Conservation (phyloP, 2,888 invertebrate genomes). For the Erebia palarica region DNA sequence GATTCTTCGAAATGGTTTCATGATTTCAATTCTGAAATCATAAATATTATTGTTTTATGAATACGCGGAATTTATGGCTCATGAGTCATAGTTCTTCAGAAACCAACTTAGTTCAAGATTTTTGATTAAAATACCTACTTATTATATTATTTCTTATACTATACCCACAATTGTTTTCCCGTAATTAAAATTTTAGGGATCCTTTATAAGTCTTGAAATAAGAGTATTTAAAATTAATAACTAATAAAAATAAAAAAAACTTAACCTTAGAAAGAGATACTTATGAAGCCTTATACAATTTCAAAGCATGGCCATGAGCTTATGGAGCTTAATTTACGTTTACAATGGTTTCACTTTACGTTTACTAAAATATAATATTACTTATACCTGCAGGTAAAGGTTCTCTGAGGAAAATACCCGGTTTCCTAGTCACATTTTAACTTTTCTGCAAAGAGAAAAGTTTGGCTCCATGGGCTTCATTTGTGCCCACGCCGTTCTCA, state of each 20-base stretch:
- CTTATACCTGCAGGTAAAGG: constrained; percentile 68
- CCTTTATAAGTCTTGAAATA: too few relatives aligned
- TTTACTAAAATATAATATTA: constrained; percentile 76
- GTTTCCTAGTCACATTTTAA: constrained; percentile 70
- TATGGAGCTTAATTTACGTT: background rate
- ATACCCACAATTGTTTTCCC: too few relatives aligned
- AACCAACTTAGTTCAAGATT: too few relatives aligned
- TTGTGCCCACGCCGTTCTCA: constrained; percentile 62
- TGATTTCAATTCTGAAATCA: background rate
- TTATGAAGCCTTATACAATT: background rate
- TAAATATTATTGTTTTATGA: background rate
- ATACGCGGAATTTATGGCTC: too few relatives aligned
- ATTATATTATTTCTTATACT: too few relatives aligned
- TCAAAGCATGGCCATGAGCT: background rate
- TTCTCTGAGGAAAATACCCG: constrained; percentile 65
- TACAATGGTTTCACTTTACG: too few relatives aligned
- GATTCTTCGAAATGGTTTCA: background rate
- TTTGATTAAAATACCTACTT: too few relatives aligned
- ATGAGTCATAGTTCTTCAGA: too few relatives aligned
- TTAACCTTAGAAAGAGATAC: too few relatives aligned
- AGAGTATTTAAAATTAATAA: too few relatives aligned
- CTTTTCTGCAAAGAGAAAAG: constrained; percentile 76
- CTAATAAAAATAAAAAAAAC: too few relatives aligned
- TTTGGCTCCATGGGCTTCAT: constrained; percentile 67
- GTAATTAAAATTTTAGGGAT: too few relatives aligned